Base-by-base conservation (phyloP, 2,113 vertebrate genomes). In the Solea solea region DNA sequence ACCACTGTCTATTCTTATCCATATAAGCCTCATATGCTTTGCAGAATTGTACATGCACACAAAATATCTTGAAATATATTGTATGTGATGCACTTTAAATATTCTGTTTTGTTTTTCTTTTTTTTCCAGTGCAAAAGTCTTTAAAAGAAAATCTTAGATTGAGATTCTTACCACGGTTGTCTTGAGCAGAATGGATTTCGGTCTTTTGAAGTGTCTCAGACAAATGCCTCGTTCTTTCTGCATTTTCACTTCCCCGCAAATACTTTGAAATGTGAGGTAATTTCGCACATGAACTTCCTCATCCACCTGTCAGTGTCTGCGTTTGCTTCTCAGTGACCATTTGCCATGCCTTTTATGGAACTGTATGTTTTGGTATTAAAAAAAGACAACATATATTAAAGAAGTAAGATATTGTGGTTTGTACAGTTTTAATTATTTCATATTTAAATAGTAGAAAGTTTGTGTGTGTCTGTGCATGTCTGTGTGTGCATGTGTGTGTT, bases 241-340 rank as follows among this genome's bases (percentile, higher is more conserved):
- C 60, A 72, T 64, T 44, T 51, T 21, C 28, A 84, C 72, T 78
- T 87, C 74, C 78, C 78, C 58, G 44, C 44, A 16, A 34, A 59
- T 66, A 44, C 56, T 58, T 6, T 72, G 41, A 74, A 27, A 61
- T 11, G 49, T 79, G 80, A 77, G 64, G 70, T 85, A 70, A 70
- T 27, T 6, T 62, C 57, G 60, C 63, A 0, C 45, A 57, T 66
- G 9, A 10, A 82, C 80, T 89, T 86, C 89, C 89, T 85, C 63
- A 25, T 13, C 46, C 3, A 34, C 34, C 34, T 50, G 50, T 12
- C 40, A 46, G 2, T 8, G 28, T 39, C 45, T 12, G 45, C 12
- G 14, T 48, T 10, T 10, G 12, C 45, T 48, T 9, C 44, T 45
- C 44, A 13, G 12, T 45, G 9, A 45, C 44, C 11, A 3, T 5